These are phyloP conservation scores for Calidris pygmaea DNA, from an alignment of 2,113 vertebrate species.

Conservation along the genomic window DNA sequence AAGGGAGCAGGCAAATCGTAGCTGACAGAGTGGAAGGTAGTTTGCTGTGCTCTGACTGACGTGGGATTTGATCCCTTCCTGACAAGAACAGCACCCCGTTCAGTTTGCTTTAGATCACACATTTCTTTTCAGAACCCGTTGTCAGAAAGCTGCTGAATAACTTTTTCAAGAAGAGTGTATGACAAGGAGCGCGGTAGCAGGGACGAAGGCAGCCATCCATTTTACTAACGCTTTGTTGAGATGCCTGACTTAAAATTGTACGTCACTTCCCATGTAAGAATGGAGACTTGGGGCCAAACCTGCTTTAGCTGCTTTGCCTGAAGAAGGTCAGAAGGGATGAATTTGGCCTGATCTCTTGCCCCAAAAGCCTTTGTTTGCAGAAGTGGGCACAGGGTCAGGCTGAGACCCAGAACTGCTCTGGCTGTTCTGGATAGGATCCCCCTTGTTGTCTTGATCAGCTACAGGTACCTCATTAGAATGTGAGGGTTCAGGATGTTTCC, in stretches of 20 bases:
- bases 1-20: not conserved
- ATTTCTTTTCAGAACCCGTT: not conserved
- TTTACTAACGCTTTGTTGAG: not conserved
- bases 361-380: not conserved
- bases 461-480: fast-evolving
- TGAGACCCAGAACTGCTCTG: not conserved
- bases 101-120: constrained; percentile 52
- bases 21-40: constrained; percentile 42
- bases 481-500: not conserved
- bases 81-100: constrained; percentile 28
- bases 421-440: not conserved
- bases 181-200: not conserved
- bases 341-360: not conserved
- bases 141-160: constrained; percentile 57
- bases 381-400: not conserved
- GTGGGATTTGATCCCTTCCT: constrained; percentile 28
- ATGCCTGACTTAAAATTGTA: not conserved
- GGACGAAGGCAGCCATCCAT: not conserved
- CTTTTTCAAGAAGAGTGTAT: constrained; percentile 1
- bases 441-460: not conserved
- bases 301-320: not conserved
- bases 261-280: not conserved
- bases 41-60: constrained; percentile 37
- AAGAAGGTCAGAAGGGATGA: not conserved
- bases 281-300: not conserved